A percentile compares a stretch with the other conserved stretches of the same genome.
phyloP scores from a whole-genome alignment of 1,140 invertebrate species.

The Eciton burchellii region DNA sequence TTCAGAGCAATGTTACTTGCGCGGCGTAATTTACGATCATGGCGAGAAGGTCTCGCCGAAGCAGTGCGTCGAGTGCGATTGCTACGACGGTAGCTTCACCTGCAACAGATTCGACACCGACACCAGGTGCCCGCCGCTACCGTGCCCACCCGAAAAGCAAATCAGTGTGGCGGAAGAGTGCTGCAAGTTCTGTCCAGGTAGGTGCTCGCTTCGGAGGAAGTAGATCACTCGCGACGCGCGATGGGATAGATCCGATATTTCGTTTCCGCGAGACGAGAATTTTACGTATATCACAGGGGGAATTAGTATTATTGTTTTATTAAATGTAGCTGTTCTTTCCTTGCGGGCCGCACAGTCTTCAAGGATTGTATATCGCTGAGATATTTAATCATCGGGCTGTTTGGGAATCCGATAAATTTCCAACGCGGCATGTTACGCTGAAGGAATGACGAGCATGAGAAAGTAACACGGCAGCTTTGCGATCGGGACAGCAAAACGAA shows the following conservation, averaged over 20 bases:
- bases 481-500: neutral
- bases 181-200: conserved; percentile 96
- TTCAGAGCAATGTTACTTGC: conserved; percentile 92
- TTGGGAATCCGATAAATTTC: neutral
- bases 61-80: conserved; percentile 91
- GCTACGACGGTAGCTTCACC: conserved; percentile 92
- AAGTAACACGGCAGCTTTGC: conserved; percentile 3
- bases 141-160: conserved; percentile 92
- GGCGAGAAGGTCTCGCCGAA: conserved; percentile 91
- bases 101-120: conserved; percentile 91
- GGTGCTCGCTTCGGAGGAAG: neutral
- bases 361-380: no score
- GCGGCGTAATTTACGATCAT: conserved; percentile 92
- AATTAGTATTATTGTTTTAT: conserved; percentile 16
- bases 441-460: conserved; percentile 36
- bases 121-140: conserved; percentile 91
- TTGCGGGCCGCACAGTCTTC: no score
- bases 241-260: neutral
- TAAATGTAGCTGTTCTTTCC: neutral
- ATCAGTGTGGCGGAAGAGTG: conserved; percentile 94
- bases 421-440: neutral
- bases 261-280: neutral
- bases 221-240: neutral
- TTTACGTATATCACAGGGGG: neutral
- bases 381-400: no score